Conservation (phyloP, 2,888 invertebrate species). For the Synanthedon vespiformis region DNA sequence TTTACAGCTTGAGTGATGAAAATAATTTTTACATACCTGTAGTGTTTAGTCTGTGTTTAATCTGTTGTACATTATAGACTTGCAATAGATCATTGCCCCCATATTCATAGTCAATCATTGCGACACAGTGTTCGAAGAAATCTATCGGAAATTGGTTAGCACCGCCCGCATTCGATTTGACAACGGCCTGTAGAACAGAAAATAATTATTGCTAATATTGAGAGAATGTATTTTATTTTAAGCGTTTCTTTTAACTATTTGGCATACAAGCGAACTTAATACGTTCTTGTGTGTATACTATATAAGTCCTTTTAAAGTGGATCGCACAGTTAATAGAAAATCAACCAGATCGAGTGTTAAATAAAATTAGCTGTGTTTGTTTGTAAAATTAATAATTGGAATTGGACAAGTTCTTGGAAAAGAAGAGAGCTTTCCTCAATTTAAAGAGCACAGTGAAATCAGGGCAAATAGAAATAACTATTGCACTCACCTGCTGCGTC, state of each 20-base stretch:
- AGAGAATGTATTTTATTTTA: too few relatives aligned
- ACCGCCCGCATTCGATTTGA: constrained; percentile 63
- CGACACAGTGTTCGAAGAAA: constrained; percentile 95
- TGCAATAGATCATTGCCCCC: constrained; percentile 95
- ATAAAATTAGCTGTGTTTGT: too few relatives aligned
- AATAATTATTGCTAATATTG: too few relatives aligned
- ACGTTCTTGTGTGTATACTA: too few relatives aligned
- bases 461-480: too few relatives aligned
- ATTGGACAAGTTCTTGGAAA: background rate
- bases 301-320: too few relatives aligned
- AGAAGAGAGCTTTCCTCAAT: background rate
- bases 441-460: background rate
- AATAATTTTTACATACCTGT: constrained; percentile 31
- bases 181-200: constrained; percentile 33
- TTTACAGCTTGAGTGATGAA: background rate
- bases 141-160: constrained; percentile 90
- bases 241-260: too few relatives aligned
- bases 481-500: constrained; percentile 35
- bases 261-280: too few relatives aligned
- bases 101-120: constrained; percentile 92
- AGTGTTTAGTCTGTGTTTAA: constrained; percentile 90
- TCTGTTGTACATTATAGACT: constrained; percentile 92
- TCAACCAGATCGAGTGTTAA: too few relatives aligned
- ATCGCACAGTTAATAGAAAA: too few relatives aligned
- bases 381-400: too few relatives aligned